These are phyloP conservation scores for Anguilla anguilla DNA, from an alignment of 2,797 vertebrate species.

Conservation along the genomic window DNA sequence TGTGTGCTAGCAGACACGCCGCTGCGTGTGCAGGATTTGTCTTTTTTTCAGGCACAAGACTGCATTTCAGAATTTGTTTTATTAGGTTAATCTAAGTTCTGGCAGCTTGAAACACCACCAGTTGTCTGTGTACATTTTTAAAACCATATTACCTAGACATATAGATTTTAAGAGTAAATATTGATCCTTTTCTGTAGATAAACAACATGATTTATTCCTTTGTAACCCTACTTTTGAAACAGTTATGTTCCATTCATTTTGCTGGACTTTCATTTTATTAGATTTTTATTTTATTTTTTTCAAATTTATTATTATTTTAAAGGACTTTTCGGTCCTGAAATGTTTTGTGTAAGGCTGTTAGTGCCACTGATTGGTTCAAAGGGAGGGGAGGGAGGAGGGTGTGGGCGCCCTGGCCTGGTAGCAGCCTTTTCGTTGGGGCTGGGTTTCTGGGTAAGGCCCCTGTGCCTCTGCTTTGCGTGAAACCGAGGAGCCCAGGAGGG, in stretches of 20 bases:
- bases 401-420: background rate
- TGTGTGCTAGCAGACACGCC: background rate
- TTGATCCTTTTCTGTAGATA: background rate
- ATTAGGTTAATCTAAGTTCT: background rate
- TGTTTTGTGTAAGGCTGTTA: background rate
- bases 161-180: slow-evolving; percentile 2
- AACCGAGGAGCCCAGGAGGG: background rate
- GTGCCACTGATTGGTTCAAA: slow-evolving; percentile 19
- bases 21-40: background rate
- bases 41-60: background rate
- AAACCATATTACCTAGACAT: background rate
- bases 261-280: background rate
- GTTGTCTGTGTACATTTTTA: background rate
- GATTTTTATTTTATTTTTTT: background rate
- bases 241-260: background rate
- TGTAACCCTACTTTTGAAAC: background rate
- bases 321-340: background rate
- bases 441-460: background rate
- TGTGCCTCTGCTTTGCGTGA: background rate
- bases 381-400: background rate
- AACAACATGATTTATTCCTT: background rate
- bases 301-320: background rate
- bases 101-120: background rate
- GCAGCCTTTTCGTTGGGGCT: background rate
- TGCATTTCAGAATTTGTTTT: background rate